phyloP scores from a whole-genome alignment of 2,888 invertebrate species.

The Brachylomia viminalis region DNA sequence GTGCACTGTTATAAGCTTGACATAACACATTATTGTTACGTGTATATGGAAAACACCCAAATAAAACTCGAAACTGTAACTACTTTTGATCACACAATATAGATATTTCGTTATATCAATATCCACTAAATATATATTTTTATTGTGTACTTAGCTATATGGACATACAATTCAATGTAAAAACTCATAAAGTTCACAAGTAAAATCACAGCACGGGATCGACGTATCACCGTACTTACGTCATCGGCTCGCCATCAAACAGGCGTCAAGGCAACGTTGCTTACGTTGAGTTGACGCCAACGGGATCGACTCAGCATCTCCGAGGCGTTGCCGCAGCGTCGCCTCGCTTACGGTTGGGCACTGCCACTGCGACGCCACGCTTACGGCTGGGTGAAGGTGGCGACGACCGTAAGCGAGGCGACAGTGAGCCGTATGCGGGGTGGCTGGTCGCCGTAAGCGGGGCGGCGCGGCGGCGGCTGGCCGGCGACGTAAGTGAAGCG shows the following conservation, averaged over 20 bases:
- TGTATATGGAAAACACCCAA: not conserved
- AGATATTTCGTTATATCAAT: not conserved
- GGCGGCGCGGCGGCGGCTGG: not conserved
- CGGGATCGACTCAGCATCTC: not conserved
- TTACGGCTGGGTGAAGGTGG: not conserved
- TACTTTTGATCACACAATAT: not conserved
- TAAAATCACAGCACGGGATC: not conserved
- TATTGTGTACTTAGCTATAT: not conserved
- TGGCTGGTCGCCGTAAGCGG: not conserved
- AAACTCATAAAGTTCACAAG: not conserved
- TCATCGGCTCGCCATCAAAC: not conserved
- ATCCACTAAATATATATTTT: not conserved
- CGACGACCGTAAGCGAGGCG: not conserved
- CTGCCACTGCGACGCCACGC: not conserved
- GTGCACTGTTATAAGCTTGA: conserved; percentile 43
- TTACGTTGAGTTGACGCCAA: not conserved
- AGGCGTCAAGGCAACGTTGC: not conserved
- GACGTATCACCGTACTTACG: not conserved
- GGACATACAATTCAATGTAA: not conserved
- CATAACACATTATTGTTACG: conserved; percentile 30
- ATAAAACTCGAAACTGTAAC: not conserved
- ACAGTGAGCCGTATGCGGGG: not conserved
- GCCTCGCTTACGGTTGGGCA: not conserved
- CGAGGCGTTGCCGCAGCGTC: not conserved
- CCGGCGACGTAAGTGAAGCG: not conserved